phyloP scores from a whole-genome alignment of 1,140 invertebrate species.

The Physella acuta region DNA sequence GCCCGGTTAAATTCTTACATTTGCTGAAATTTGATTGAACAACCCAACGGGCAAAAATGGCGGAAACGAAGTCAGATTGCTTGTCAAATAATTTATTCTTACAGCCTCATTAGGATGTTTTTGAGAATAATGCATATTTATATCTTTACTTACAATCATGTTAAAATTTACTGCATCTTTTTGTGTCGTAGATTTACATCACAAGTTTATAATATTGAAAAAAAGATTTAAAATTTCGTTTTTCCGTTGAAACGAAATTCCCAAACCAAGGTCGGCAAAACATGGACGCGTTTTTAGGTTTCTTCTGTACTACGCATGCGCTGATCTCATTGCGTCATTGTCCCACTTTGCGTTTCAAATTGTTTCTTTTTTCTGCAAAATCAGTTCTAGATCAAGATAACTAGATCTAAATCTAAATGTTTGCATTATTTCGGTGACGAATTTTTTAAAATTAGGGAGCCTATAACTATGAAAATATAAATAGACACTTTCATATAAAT shows the following conservation, averaged over 20 bases:
- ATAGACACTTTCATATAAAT: no score
- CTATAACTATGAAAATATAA: no score
- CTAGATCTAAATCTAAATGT: background rate
- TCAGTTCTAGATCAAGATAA: background rate
- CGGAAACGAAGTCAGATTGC: constrained; percentile 25
- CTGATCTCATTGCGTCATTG: constrained; percentile 5
- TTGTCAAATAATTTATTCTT: background rate
- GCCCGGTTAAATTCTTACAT: constrained; percentile 29
- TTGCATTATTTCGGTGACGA: no score
- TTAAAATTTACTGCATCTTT: no score
- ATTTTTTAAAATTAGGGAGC: no score
- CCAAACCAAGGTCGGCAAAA: constrained; percentile 16
- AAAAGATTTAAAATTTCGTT: constrained; percentile 21
- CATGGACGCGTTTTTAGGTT: constrained; percentile 21
- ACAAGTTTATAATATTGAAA: no score
- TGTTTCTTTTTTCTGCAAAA: background rate
- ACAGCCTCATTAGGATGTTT: no score
- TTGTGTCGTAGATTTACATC: background rate
- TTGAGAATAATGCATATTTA: no score
- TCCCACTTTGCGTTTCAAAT: background rate
- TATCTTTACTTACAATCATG: no score
- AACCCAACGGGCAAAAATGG: constrained; percentile 28
- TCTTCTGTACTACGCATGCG: constrained; percentile 6
- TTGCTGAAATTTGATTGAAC: constrained; percentile 27
- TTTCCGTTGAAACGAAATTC: constrained; percentile 20